Evolutionary conservation across 2,113 vertebrate genomes (phyloP).

Genomic region (Phainopepla nitens): DNA sequence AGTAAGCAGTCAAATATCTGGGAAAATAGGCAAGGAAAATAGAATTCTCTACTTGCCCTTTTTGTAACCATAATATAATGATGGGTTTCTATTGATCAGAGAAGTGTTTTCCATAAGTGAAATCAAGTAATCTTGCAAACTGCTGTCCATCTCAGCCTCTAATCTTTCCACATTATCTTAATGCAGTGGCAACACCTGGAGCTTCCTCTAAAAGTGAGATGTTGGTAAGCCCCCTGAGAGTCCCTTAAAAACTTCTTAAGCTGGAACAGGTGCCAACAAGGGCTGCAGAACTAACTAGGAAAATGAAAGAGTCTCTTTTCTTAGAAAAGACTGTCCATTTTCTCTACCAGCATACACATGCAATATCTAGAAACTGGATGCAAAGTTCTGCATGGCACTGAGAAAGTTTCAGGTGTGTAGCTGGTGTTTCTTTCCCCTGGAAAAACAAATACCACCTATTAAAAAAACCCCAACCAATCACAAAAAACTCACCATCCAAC

Average conservation of each 20-base stretch:
- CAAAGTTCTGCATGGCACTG: neutral
- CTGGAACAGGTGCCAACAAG: neutral
- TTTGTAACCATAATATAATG: neutral
- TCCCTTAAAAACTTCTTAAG: neutral
- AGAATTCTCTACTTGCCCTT: neutral
- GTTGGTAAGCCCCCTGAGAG: neutral
- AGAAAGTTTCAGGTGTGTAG: neutral
- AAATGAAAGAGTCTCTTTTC: neutral
- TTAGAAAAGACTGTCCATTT: neutral
- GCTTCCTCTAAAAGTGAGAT: neutral
- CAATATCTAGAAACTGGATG: neutral
- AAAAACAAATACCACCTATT: neutral
- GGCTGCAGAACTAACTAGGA: neutral
- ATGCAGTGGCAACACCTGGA: neutral
- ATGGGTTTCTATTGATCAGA: neutral
- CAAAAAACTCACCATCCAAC: neutral
- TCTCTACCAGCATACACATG: neutral
- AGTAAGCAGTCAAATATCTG: neutral
- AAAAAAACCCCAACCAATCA: neutral
- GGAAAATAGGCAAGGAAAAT: neutral
- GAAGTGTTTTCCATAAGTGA: neutral
- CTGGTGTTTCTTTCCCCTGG: neutral
- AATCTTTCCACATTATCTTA: neutral
- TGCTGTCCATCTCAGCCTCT: neutral
- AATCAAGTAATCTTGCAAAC: neutral